Conservation (phyloP, 2,888 invertebrate genomes). For the Harpagoxenus sublaevis region DNA sequence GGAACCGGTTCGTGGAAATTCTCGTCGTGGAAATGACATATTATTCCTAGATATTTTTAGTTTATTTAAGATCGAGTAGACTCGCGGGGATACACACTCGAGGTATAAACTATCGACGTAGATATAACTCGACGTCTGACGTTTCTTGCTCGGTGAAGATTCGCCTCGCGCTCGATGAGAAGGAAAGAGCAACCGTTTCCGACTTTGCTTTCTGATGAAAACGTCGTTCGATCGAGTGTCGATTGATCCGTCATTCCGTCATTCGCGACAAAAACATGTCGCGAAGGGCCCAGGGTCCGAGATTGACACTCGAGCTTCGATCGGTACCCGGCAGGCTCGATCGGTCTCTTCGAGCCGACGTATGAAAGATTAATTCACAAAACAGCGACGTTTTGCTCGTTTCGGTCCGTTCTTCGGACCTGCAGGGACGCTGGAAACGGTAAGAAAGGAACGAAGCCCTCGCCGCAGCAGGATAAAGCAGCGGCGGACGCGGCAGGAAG, state of each 20-base stretch:
- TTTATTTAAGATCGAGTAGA: background rate
- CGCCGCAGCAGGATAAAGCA: conserved; percentile 76
- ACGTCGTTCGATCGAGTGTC: conserved; percentile 73
- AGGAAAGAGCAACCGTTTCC: conserved; percentile 60
- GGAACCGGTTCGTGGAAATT: background rate
- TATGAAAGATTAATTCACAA: conserved; percentile 79
- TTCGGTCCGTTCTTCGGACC: conserved; percentile 68
- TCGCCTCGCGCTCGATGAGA: background rate
- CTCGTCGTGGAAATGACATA: background rate
- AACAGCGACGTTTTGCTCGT: conserved; percentile 74
- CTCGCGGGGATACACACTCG: background rate
- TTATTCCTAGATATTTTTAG: conserved; percentile 12
- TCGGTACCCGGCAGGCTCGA: conserved; percentile 39
- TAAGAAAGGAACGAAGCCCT: conserved; percentile 81
- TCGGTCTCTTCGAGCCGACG: conserved; percentile 44
- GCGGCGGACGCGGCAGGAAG: conserved; percentile 79
- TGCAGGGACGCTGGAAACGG: conserved; percentile 77
- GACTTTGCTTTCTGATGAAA: conserved; percentile 70
- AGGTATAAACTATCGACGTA: conserved; percentile 6
- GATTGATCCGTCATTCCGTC: conserved; percentile 77
- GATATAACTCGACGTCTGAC: background rate
- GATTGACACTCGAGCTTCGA: conserved; percentile 74
- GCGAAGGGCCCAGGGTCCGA: conserved; percentile 60
- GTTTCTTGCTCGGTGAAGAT: conserved; percentile 26
- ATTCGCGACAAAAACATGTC: conserved; percentile 70